phyloP scores from a whole-genome alignment of 2,113 vertebrate species.

The Sorex fumeus region DNA sequence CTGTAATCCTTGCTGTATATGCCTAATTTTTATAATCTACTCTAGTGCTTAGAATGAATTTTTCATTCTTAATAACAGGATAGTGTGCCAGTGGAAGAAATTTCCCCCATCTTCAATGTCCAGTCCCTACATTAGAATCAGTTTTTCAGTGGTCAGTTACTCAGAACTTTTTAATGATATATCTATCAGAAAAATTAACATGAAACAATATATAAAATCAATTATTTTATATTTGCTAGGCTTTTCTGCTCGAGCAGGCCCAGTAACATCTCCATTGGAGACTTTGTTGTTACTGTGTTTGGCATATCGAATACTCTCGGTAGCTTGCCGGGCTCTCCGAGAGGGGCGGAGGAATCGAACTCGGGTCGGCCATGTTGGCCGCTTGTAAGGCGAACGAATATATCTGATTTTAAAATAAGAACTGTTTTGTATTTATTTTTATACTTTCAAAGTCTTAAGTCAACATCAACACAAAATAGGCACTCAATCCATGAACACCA shows the following conservation, averaged over 20 bases:
- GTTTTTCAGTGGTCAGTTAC: slow-evolving; percentile 42
- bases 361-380: no score
- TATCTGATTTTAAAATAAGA: slow-evolving; percentile 32
- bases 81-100: neutral
- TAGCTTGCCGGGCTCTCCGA: no score
- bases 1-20: no score
- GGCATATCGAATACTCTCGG: no score
- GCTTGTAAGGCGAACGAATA: neutral
- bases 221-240: slow-evolving; percentile 5
- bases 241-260: no score
- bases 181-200: slow-evolving; percentile 53
- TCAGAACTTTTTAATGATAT: neutral
- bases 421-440: slow-evolving; percentile 25
- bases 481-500: neutral
- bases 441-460: slow-evolving; percentile 36
- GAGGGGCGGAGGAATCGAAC: no score
- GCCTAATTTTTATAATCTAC: slow-evolving; percentile 47
- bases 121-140: neutral
- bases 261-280: no score
- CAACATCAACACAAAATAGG: neutral
- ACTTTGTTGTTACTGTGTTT: no score
- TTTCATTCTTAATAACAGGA: slow-evolving; percentile 34
- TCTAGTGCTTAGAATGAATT: neutral
- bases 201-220: slow-evolving; percentile 3
- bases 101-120: neutral